Base-by-base conservation (phyloP, 2,797 vertebrate species). In the Pachyuromys duprasi region DNA sequence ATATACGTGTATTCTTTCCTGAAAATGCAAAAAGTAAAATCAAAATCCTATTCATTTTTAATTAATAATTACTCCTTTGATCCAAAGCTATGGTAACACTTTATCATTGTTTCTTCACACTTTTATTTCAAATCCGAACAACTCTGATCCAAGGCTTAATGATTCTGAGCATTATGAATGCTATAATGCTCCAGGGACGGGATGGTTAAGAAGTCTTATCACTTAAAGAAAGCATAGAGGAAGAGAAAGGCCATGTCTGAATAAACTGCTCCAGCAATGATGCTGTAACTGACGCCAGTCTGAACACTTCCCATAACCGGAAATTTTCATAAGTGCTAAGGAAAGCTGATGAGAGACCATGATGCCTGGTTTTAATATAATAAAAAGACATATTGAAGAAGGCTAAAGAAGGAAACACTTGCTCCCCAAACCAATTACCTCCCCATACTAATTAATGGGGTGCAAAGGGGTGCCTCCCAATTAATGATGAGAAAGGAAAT, bases 41-140 rank as follows among this genome's bases (percentile, higher is more conserved):
- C 60, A 74, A 49, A 31, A 36, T 91, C 72, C 60, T 53, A 49
- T 90, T 93, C 86, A 69, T 57, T 87, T 94, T 94, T 18, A 86
- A 0, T 89, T 49, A 88, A 78, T n/a, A 88, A 55, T 6, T 60
- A 45, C 49, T 83, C 6, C 55, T 87, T 67, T 45, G 75, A 33
- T 24, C 75, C 9, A 70, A 53, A 39, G 3, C 39, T 76, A 0
- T n/a, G 18, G 7, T 88, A 72, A 28, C 8, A 55, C 78, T 69
- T 95, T 84, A 95, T n/a, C 12, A 86, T 72, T 11, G 4, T 88
- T 94, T 91, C 5, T 45, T 0, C 18, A 45, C 33, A 53, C 3
- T 91, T 6, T 63, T 8, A 60, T 65, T 86, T 97, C 42, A 90
- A n/a, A 93, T 69, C 12, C 69, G 8, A 78, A 36, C 9, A 69